phyloP scores from a whole-genome alignment of 2,113 vertebrate genomes.

The Hyla sarda region DNA sequence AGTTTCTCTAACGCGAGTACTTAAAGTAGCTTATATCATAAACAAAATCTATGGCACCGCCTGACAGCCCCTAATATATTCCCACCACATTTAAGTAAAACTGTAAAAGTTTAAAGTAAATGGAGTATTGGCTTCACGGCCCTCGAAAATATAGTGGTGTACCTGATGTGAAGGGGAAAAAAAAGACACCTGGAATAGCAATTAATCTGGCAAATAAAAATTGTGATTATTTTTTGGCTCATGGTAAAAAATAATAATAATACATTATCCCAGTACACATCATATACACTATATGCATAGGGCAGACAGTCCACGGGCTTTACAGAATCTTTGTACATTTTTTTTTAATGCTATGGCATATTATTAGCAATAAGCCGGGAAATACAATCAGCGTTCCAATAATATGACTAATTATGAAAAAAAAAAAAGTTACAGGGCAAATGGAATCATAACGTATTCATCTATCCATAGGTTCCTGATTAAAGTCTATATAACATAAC shows the following conservation, averaged over 20 bases:
- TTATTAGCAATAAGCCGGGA: background rate
- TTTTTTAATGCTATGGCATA: background rate
- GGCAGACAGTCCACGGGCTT: background rate
- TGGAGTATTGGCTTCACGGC: conserved; percentile 69
- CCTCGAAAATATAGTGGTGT: conserved; percentile 70
- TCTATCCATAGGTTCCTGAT: conserved; percentile 35
- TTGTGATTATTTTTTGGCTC: background rate
- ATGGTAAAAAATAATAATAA: background rate
- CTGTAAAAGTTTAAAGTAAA: conserved; percentile 72
- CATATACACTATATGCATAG: background rate
- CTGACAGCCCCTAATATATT: conserved; percentile 78
- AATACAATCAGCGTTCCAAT: background rate
- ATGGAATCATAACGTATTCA: conserved; percentile 18
- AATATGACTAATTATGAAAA: background rate
- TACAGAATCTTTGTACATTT: background rate
- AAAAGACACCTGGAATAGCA: conserved; percentile 46
- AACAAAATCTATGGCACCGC: conserved; percentile 83
- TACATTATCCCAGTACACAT: conserved; percentile 23
- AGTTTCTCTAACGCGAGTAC: conserved; percentile 81
- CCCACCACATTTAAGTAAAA: conserved; percentile 76
- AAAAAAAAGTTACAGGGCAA: conserved; percentile 2
- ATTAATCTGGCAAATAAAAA: conserved; percentile 23
- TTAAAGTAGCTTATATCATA: conserved; percentile 81
- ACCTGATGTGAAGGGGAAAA: conserved; percentile 62
- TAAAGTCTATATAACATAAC: conserved; percentile 5